A percentile compares a stretch with the other conserved stretches of the same genome.
Evolutionary conservation across 2,888 invertebrate species (phyloP).

Genomic region (Boloria euphrosyne): DNA sequence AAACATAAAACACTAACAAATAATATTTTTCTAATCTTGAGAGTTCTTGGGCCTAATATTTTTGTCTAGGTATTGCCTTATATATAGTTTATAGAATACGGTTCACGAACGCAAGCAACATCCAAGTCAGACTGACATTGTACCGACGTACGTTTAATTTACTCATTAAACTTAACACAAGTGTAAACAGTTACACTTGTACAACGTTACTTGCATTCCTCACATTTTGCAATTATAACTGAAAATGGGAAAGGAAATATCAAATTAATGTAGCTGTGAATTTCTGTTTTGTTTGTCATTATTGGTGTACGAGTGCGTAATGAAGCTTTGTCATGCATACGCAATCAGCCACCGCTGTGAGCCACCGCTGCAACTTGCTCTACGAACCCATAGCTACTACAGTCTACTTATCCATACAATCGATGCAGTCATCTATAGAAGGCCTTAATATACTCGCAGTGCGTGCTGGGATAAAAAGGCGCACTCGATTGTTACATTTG

Average conservation of each 20-base stretch:
- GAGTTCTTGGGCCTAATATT: too few species aligned
- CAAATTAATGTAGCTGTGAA: constrained; percentile 16
- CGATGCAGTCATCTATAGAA: too few species aligned
- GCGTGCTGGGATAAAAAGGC: too few species aligned
- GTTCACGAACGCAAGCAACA: too few species aligned
- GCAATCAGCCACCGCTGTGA: constrained; percentile 76
- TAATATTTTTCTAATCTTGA: too few species aligned
- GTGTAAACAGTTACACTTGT: background rate
- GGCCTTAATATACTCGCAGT: too few species aligned
- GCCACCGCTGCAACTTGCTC: constrained; percentile 60
- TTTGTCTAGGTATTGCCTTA: too few species aligned
- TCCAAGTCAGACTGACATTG: background rate
- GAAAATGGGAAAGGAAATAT: constrained; percentile 13
- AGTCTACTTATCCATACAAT: too few species aligned
- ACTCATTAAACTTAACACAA: background rate
- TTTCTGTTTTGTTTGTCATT: constrained; percentile 18
- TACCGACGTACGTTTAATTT: background rate
- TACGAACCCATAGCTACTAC: constrained; percentile 7
- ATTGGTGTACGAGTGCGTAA: constrained; percentile 41
- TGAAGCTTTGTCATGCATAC: constrained; percentile 72
- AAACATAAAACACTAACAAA: too few species aligned
- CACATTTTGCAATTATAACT: constrained; percentile 12
- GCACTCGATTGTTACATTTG: too few species aligned
- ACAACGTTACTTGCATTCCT: background rate
- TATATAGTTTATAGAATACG: too few species aligned